phyloP scores from a whole-genome alignment of 1,140 invertebrate species.

The Choristoneura fumiferana region DNA sequence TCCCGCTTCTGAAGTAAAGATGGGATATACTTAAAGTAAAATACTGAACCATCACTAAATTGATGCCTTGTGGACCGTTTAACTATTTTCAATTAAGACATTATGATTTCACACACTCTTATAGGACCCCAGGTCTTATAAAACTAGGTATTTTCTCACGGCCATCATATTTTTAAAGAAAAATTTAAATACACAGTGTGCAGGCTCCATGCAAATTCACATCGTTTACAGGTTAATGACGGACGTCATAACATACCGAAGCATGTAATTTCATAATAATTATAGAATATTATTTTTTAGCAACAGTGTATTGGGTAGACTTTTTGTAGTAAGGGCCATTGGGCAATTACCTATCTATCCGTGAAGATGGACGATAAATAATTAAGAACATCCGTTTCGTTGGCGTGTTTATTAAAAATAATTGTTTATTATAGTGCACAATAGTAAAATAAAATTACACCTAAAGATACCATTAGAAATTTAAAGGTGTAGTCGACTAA shows the following conservation, averaged over 20 bases:
- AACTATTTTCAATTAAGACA: slow-evolving; percentile 2
- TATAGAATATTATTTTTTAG: slow-evolving; percentile 14
- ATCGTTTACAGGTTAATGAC: slow-evolving; percentile 16
- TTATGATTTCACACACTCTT: neutral
- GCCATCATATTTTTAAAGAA: neutral
- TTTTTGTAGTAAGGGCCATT: slow-evolving; percentile 11
- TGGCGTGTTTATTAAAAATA: slow-evolving; percentile 1
- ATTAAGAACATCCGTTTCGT: slow-evolving; percentile 16
- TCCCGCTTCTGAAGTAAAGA: too few relatives aligned
- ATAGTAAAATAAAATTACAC: too few relatives aligned
- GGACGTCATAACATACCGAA: slow-evolving; percentile 13
- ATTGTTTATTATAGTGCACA: too few relatives aligned
- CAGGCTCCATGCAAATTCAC: slow-evolving; percentile 11
- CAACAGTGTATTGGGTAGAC: neutral
- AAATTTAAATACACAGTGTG: slow-evolving; percentile 10
- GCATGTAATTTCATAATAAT: slow-evolving; percentile 13
- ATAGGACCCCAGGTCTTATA: neutral
- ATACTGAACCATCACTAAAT: too few relatives aligned
- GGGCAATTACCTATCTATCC: slow-evolving; percentile 3
- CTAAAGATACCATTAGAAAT: too few relatives aligned
- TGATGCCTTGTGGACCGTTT: neutral
- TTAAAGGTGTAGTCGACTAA: too few relatives aligned
- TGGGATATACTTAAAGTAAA: too few relatives aligned
- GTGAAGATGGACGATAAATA: slow-evolving; percentile 13
- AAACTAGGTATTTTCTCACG: neutral